Base-by-base conservation (phyloP, 2,888 invertebrate species). In the Pristionchus arcanus region DNA sequence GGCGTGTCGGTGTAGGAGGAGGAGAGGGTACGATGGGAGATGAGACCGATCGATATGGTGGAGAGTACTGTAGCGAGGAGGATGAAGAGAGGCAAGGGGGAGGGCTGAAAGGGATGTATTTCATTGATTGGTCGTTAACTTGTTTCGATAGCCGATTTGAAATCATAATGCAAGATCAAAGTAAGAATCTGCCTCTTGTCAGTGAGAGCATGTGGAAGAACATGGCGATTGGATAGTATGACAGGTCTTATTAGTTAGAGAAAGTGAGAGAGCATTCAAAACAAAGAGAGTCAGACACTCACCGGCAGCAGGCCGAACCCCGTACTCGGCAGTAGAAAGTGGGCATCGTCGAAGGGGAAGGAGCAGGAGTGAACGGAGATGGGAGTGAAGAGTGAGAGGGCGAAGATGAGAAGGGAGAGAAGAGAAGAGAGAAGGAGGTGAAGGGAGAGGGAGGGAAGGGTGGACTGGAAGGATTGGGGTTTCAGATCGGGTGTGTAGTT, bases 1-100 rank as follows among this genome's bases (percentile, higher is more conserved):
- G 83, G 83, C 0, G 11, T 13, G 28, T 83, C 53, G 2, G 19
- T n/a, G 21, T 83, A 28, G 55, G 31, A 28, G 1, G 53, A 53
- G n/a, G 83, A 55, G 53, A 83, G 53, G 31, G 83, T 55, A 55
- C 83, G 83, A 16, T 83, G 21, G 4, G 83, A 55, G 28, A 83
- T 55, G 53, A 53, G 21, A 19, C 53, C 53, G 31, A 53, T 83
- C 31, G 53, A 83, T 83, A 55, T 19, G 28, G 83, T 55, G 16
- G 83, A 31, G 55, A 53, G 55, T 37, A 85, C 84, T 31, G 59
- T 63, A 59, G 84, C 7, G 31, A 85, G 59, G 21, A 85, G 31
- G 21, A 49, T 34, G 84, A 85, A 59, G 59, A 85, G 28, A 0
- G 59, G 59, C 7, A 59, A 37, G 2, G 84, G 84, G 11, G 84